Evolutionary conservation across 2,113 vertebrate genomes (phyloP).

Genomic region (Pachyramphus minor): DNA sequence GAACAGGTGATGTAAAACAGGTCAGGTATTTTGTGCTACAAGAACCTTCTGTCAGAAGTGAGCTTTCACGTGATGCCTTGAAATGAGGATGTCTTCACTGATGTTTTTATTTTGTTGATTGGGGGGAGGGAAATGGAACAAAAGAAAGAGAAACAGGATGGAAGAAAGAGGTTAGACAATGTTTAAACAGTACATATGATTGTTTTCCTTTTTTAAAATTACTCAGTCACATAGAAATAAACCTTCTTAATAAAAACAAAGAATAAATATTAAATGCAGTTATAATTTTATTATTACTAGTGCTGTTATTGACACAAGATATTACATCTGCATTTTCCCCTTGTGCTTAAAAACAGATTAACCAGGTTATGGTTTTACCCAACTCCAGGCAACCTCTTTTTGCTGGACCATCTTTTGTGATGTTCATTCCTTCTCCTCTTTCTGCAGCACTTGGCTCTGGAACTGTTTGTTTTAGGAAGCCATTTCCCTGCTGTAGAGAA

Average conservation of each 20-base stretch:
- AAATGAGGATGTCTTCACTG: conserved; percentile 28
- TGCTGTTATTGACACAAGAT: not conserved
- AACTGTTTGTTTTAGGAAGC: not conserved
- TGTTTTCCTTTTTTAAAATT: not conserved
- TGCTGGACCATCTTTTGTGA: not conserved
- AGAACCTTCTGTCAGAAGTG: not conserved
- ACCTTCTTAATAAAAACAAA: not conserved
- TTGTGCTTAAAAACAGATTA: not conserved
- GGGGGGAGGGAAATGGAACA: not conserved
- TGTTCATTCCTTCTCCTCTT: not conserved
- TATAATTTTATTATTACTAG: not conserved
- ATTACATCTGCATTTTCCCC: not conserved
- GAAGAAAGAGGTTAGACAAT: not conserved
- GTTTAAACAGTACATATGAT: not conserved
- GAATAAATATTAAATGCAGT: not conserved
- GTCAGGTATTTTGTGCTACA: not conserved
- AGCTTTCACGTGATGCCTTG: not conserved
- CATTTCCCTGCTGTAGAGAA: not conserved
- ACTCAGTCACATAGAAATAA: not conserved
- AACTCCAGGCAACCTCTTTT: not conserved
- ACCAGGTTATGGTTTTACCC: not conserved
- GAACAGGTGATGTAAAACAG: not conserved
- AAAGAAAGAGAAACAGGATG: accelerated
- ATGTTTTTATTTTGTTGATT: conserved; percentile 10
- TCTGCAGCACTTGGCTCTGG: not conserved